Evolutionary conservation across 2,113 vertebrate genomes (phyloP), one percentile per base, ranked within the genome.

Genomic region (Circaetus gallicus): DNA sequence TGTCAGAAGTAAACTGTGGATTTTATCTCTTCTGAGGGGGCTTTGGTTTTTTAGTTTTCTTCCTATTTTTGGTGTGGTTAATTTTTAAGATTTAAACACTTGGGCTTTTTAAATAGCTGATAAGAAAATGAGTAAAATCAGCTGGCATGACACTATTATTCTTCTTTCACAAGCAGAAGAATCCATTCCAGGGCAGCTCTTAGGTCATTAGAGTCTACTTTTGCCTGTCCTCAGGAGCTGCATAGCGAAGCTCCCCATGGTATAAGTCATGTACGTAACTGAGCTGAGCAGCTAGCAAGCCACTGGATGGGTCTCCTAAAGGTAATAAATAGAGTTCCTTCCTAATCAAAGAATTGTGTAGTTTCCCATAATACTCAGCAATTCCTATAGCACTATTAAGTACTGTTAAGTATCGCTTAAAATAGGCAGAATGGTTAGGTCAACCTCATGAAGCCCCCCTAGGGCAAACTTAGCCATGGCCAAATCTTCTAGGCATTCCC

Each of bases 161-260:
- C 11, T 50, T 18, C 22, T 78, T 92, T 61, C 40, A 47, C 16
- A 16, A 70, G 66, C 13, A 81, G 38, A 36, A 69, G 38, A 59
- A 40, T 43, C 49, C 18, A 11, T 59, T 86, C 50, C 45, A 74
- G 50, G 26, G 29, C 13, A 86, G 55, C 12, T 22, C 32, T 79
- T 58, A 0, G 0, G 32, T 34, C 28, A 17, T 20, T 1, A 49
- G 11, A 17, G 32, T 29, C 16, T 55, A 6, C 0, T 0, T 52
- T 45, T 50, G 19, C 45, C 31, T 32, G 16, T 20, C 12, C 45
- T 83, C 18, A 43, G 67, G 22, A 47, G 34, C 34, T 71, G 52
- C 40, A 15, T 1, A 52, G 22, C 16, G 52, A 71, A 87, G 11
- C 8, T 94, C 29, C 47, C 76, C 25, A 2, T 9, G 12, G 22